These are phyloP conservation scores for Scolopax bukidnonensis DNA, from an alignment of 2,797 vertebrate species.

Conservation along the genomic window DNA sequence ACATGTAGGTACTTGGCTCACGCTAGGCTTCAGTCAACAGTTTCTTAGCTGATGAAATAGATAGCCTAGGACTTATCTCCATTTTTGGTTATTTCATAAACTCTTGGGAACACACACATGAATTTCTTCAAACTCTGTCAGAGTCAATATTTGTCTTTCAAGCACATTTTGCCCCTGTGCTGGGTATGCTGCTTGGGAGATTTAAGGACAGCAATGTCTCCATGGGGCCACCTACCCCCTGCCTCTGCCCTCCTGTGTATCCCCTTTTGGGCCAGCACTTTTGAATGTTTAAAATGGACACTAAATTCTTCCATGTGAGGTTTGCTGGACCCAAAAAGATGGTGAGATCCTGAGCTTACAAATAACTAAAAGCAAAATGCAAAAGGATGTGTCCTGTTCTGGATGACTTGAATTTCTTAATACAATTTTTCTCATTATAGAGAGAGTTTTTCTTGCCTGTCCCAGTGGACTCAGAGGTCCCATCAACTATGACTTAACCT, in stretches of 20 bases:
- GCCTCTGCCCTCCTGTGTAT: neutral
- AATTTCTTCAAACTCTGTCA: neutral
- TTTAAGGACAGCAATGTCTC: neutral
- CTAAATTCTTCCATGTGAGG: neutral
- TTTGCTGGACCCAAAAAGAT: neutral
- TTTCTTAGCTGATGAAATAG: slow-evolving; percentile 31
- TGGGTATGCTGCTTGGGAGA: neutral
- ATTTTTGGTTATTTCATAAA: slow-evolving; percentile 17
- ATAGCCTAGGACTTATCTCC: neutral
- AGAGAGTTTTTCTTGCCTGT: neutral
- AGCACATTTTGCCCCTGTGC: neutral
- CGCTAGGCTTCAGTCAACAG: neutral
- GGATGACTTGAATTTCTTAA: neutral
- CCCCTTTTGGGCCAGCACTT: neutral
- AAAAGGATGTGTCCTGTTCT: neutral
- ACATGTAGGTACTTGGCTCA: neutral
- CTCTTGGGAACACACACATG: neutral
- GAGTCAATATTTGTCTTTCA: neutral
- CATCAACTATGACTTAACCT: neutral
- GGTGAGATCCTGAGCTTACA: neutral
- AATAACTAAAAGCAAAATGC: neutral
- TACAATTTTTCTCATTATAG: neutral
- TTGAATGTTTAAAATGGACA: neutral
- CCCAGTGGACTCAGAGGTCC: neutral
- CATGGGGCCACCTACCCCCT: neutral